Evolutionary conservation across 1,140 invertebrate species (phyloP).

Genomic region (Bombus vancouverensis): DNA sequence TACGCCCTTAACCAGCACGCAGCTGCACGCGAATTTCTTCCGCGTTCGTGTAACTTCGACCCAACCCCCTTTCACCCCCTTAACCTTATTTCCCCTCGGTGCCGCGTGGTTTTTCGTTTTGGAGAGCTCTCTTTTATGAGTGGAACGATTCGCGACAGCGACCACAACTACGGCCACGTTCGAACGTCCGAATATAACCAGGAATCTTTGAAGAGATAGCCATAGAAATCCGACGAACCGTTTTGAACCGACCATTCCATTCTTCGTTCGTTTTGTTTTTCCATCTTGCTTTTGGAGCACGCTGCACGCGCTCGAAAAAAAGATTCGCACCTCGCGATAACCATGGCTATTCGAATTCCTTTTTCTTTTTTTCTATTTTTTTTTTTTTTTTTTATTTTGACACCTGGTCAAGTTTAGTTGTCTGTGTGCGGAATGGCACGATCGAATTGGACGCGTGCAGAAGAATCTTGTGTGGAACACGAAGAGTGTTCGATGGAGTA

Average conservation of each 20-base stretch:
- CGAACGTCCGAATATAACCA: constrained; percentile 35
- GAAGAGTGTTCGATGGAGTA: not conserved
- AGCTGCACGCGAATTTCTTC: constrained; percentile 38
- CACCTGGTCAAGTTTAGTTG: not conserved
- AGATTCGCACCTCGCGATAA: constrained; percentile 20
- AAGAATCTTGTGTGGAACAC: not conserved
- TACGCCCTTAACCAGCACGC: not conserved
- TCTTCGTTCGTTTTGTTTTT: not conserved
- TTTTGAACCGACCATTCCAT: not conserved
- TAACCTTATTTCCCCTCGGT: not conserved
- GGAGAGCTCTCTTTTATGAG: constrained; percentile 38
- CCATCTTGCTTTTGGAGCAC: not conserved
- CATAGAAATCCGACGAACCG: constrained; percentile 13
- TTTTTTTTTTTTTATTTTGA: not conserved
- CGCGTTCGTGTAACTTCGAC: constrained; percentile 21
- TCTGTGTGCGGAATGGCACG: not conserved
- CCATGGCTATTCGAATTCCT: not conserved
- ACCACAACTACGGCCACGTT: constrained; percentile 42
- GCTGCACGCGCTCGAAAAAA: not conserved
- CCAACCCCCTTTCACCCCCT: not conserved
- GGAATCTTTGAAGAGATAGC: constrained; percentile 39
- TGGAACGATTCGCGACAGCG: constrained; percentile 6
- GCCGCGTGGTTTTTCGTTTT: constrained; percentile 1
- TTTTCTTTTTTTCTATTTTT: not conserved
- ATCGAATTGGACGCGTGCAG: not conserved